phyloP scores from a whole-genome alignment of 2,797 vertebrate species.

The Oreochromis mossambicus region DNA sequence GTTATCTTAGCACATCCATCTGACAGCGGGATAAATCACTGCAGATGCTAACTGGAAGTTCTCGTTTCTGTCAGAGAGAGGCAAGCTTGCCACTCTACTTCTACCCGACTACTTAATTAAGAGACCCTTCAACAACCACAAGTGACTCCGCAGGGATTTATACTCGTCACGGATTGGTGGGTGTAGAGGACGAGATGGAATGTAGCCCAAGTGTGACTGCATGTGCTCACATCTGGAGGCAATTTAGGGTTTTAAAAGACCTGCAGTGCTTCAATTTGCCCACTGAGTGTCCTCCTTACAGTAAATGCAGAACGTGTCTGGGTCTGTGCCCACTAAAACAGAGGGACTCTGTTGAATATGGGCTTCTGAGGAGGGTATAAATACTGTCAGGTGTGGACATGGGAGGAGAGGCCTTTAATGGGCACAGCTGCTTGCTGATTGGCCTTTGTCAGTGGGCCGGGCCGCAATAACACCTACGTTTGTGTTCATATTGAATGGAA shows the following conservation, averaged over 20 bases:
- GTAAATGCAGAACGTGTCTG: conserved; percentile 14
- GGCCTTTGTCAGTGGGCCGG: conserved; percentile 40
- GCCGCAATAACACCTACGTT: conserved; percentile 56
- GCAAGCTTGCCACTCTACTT: not conserved
- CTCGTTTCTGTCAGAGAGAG: not conserved
- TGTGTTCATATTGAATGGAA: conserved; percentile 60
- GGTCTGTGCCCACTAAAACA: conserved; percentile 43
- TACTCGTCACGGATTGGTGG: not conserved
- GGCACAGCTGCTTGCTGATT: conserved; percentile 41
- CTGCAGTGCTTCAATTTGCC: conserved; percentile 42
- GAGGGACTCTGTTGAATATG: conserved; percentile 60
- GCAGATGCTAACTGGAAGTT: not conserved
- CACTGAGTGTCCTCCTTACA: conserved; percentile 56
- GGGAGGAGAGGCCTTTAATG: conserved; percentile 58
- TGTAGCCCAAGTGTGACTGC: not conserved
- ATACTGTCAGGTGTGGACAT: conserved; percentile 68
- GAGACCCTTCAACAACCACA: not conserved
- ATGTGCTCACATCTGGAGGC: conserved; percentile 3
- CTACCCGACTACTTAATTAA: not conserved
- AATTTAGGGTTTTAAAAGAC: not conserved
- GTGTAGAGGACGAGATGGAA: not conserved
- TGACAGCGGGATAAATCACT: not conserved
- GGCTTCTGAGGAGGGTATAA: conserved; percentile 51
- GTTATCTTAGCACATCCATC: not conserved
- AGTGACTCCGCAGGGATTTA: not conserved